These are phyloP conservation scores for Spodoptera picta DNA, from an alignment of 2,888 invertebrate species.

Conservation along the genomic window DNA sequence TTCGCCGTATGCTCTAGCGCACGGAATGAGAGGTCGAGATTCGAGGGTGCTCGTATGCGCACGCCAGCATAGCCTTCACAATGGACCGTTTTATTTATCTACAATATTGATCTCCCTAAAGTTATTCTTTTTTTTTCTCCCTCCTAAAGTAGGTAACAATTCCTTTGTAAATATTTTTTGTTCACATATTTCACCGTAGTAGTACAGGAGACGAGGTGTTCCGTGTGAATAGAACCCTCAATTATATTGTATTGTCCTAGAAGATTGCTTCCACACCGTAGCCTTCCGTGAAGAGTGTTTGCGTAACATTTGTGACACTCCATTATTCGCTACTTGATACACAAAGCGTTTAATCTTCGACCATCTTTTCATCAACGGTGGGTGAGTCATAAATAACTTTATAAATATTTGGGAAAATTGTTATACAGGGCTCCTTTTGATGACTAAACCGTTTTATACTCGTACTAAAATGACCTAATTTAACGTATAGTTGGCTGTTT, in stretches of 20 bases:
- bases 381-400: slow-evolving; percentile 10
- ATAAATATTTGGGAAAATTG: not conserved
- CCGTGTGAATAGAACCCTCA: slow-evolving; percentile 73
- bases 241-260: slow-evolving; percentile 74
- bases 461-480: too few species aligned
- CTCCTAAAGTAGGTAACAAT: slow-evolving; percentile 76
- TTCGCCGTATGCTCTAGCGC: slow-evolving; percentile 43
- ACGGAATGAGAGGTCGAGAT: slow-evolving; percentile 41
- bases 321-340: slow-evolving; percentile 60
- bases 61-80: slow-evolving; percentile 69
- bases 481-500: too few species aligned
- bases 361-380: slow-evolving; percentile 12
- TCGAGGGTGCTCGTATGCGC: slow-evolving; percentile 55
- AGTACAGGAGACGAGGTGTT: slow-evolving; percentile 73
- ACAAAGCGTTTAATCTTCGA: slow-evolving; percentile 22
- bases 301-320: slow-evolving; percentile 60
- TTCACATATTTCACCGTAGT: slow-evolving; percentile 79
- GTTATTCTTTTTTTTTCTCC: slow-evolving; percentile 70
- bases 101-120: slow-evolving; percentile 79
- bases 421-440: not conserved
- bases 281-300: slow-evolving; percentile 57
- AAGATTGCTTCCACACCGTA: slow-evolving; percentile 56
- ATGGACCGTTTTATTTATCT: slow-evolving; percentile 81
- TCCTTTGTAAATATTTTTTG: slow-evolving; percentile 82
- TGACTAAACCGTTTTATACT: not conserved